A percentile compares a stretch with the other conserved stretches of the same genome.
Conservation (phyloP, 2,113 vertebrate genomes). For the Meles meles region DNA sequence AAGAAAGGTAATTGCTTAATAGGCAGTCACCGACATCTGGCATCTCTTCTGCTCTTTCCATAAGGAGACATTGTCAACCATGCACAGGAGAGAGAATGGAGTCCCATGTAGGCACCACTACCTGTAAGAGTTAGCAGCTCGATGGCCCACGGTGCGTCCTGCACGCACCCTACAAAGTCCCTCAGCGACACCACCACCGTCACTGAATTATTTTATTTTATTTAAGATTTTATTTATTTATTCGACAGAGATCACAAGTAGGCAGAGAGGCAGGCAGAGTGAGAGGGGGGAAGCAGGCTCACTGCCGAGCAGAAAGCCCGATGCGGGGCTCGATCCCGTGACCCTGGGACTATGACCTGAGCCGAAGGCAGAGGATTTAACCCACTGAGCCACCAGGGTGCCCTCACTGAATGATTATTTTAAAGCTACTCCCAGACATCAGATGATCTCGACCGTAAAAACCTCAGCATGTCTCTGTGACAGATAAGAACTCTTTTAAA, state of each 20-base stretch:
- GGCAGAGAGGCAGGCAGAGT: too few relatives aligned
- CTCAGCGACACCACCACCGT: too few relatives aligned
- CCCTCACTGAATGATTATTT: not conserved
- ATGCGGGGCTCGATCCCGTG: too few relatives aligned
- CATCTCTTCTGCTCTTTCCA: not conserved
- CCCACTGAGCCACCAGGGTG: too few relatives aligned
- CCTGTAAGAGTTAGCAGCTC: not conserved
- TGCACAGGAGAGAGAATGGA: not conserved
- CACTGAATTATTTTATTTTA: not conserved
- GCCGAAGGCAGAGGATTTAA: too few relatives aligned
- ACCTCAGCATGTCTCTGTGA: not conserved
- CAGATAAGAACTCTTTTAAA: not conserved
- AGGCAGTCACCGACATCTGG: not conserved
- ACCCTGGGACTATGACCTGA: too few relatives aligned
- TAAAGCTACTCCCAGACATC: not conserved
- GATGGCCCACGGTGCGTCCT: not conserved
- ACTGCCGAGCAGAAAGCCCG: too few relatives aligned
- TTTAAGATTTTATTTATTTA: too few relatives aligned
- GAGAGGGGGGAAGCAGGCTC: too few relatives aligned
- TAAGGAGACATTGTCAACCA: not conserved
- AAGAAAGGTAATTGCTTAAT: not conserved
- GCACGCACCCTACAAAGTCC: not conserved
- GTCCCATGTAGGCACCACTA: not conserved
- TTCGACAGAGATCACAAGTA: too few relatives aligned
- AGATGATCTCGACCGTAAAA: not conserved